Base-by-base conservation (phyloP, 2,888 invertebrate genomes). In the Sympetrum striolatum region DNA sequence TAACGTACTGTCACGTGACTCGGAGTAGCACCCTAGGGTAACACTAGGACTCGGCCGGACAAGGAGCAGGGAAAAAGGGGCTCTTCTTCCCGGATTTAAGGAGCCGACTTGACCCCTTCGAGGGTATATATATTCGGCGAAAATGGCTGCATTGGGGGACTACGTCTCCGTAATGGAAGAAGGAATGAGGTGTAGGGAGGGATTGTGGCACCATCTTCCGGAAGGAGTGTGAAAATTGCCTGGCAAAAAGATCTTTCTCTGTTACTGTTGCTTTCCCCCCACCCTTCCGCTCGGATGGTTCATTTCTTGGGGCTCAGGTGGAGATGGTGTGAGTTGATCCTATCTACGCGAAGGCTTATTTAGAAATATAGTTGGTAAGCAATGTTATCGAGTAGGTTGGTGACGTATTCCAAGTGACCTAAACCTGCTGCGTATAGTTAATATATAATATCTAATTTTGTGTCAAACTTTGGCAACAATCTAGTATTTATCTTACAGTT, bases 1-100 rank as follows among this genome's bases (percentile, higher is more conserved):
- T 86, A 39, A 86, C 37, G 60, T 64, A 64, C 35, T 35, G 86
- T 64, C 86, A 60, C 86, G 86, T 86, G 86, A 86, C 86, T 58
- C 35, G 37, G 58, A 64, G 60, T 64, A 39, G 86, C 60, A 60
- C 86, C 86, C 86, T n/a, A 64, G 86, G 60, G 86, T 86, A 25
- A 58, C 86, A 86, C 86, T 86, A 53, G 81, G 31, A 31, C 82
- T 53, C 58, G 82, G 82, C 35, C 25, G 82, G 82, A 53, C 31
- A 44, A 37, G 37, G 60, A 60, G 37, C 35, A 18, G 35, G 35
- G 37, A 60, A 60, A 73, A 73, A 31, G 31, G 31, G 18, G 10
- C 73, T 73, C 73, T 31, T 73, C 31, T 73, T 73, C 14, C 73
- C 25, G 73, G 73, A 73, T 73, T 73, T 73, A 73, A 73, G 73